Percentiles rank a stretch among this genome's conserved stretches.
Evolutionary conservation across 2,113 vertebrate species (phyloP).

Genomic region (Sander lucioperca): DNA sequence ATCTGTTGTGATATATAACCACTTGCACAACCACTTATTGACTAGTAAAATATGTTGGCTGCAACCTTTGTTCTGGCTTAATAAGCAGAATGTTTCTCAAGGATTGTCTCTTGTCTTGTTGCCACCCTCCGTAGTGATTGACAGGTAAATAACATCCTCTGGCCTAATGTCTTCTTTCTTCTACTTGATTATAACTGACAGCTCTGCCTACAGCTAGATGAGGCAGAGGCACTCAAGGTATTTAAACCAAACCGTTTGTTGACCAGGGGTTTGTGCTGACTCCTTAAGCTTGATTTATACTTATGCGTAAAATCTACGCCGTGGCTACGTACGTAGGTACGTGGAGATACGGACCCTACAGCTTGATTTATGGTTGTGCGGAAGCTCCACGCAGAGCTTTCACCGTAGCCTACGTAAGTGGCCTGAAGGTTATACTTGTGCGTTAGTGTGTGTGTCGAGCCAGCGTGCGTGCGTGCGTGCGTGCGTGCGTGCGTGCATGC

Average conservation of each 20-base stretch:
- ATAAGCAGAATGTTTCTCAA: neutral
- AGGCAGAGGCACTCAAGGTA: neutral
- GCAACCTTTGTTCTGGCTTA: neutral
- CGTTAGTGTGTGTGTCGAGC: too few relatives aligned
- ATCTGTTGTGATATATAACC: constrained; percentile 10
- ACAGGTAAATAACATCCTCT: neutral
- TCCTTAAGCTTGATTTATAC: neutral
- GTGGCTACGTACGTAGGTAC: too few relatives aligned
- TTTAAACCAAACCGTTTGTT: neutral
- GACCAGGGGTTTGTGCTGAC: neutral
- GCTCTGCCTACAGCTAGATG: neutral
- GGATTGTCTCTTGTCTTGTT: neutral
- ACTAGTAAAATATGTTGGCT: neutral
- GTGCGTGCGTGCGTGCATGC: too few relatives aligned
- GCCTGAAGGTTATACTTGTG: too few relatives aligned
- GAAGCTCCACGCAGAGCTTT: too few relatives aligned
- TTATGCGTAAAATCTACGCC: too few relatives aligned
- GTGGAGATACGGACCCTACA: too few relatives aligned
- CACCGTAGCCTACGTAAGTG: too few relatives aligned
- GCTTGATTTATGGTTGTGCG: too few relatives aligned
- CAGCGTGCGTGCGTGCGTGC: too few relatives aligned
- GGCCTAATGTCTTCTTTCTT: neutral
- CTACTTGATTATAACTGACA: neutral
- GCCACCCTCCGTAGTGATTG: neutral
- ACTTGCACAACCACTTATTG: neutral